Percentiles rank a stretch among this genome's conserved stretches.
These are phyloP conservation scores for Saccostrea glomerata DNA, from an alignment of 1,140 invertebrate genomes.

Conservation along the genomic window DNA sequence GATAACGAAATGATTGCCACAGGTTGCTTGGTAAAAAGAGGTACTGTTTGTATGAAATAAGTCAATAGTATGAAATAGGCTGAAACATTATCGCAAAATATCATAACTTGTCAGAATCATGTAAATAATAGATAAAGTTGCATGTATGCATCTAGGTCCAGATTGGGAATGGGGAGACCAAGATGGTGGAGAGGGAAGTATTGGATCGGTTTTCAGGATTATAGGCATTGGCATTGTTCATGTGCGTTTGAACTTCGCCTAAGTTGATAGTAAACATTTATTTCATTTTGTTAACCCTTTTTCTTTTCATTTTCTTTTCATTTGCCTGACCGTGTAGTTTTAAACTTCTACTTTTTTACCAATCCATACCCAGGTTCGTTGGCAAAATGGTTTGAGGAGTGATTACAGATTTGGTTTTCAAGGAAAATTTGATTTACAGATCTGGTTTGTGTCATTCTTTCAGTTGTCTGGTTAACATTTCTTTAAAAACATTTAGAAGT, in stretches of 20 bases:
- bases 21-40: background rate
- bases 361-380: background rate
- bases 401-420: constrained; percentile 16
- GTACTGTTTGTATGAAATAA: background rate
- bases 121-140: too few relatives aligned
- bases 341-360: too few relatives aligned
- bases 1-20: background rate
- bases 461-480: too few relatives aligned
- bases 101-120: too few relatives aligned
- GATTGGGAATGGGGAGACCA: constrained; percentile 49
- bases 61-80: too few relatives aligned
- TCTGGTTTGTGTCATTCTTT: background rate
- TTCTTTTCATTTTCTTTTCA: too few relatives aligned
- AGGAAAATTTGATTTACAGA: background rate
- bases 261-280: too few relatives aligned
- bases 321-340: too few relatives aligned
- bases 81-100: too few relatives aligned
- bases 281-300: too few relatives aligned
- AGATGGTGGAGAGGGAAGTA: constrained; percentile 43
- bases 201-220: constrained; percentile 32
- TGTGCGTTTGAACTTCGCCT: constrained; percentile 20
- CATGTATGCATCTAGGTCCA: background rate
- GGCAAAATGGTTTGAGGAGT: background rate
- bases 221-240: constrained; percentile 21
- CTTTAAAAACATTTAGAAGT: too few relatives aligned